Conservation (phyloP, 2,888 invertebrate species). For the Macaria notata region DNA sequence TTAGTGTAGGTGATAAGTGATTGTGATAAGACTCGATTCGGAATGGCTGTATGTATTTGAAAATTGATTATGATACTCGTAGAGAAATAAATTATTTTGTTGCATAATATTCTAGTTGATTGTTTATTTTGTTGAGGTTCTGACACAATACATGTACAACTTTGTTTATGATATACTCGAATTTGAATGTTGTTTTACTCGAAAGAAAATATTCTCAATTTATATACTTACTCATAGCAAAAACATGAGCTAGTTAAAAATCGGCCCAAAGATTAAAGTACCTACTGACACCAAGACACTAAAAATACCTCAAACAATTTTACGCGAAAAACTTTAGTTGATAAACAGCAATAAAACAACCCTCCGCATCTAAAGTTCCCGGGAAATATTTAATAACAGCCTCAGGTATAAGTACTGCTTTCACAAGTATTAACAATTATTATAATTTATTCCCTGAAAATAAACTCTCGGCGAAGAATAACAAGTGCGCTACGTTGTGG, state of each 20-base stretch:
- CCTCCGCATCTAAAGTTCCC: conserved; percentile 20
- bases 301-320: conserved; percentile 3
- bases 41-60: conserved; percentile 16
- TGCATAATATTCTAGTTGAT: neutral
- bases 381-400: conserved; percentile 31
- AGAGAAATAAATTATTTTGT: conserved; percentile 21
- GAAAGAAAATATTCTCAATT: no score
- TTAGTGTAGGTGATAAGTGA: conserved; percentile 12
- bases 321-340: conserved; percentile 6
- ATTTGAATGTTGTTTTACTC: no score
- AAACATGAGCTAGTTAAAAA: no score
- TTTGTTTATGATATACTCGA: no score
- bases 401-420: conserved; percentile 20
- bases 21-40: conserved; percentile 19
- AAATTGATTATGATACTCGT: conserved; percentile 16
- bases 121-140: no score
- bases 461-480: conserved; percentile 33
- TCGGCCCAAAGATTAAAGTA: neutral
- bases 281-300: neutral
- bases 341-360: conserved; percentile 22
- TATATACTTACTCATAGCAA: no score
- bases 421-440: conserved; percentile 39
- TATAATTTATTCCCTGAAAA: conserved; percentile 45
- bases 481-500: conserved; percentile 26
- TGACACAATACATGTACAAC: no score